These are phyloP conservation scores for Platyscapa corneri DNA, from an alignment of 1,140 invertebrate genomes.

Conservation along the genomic window DNA sequence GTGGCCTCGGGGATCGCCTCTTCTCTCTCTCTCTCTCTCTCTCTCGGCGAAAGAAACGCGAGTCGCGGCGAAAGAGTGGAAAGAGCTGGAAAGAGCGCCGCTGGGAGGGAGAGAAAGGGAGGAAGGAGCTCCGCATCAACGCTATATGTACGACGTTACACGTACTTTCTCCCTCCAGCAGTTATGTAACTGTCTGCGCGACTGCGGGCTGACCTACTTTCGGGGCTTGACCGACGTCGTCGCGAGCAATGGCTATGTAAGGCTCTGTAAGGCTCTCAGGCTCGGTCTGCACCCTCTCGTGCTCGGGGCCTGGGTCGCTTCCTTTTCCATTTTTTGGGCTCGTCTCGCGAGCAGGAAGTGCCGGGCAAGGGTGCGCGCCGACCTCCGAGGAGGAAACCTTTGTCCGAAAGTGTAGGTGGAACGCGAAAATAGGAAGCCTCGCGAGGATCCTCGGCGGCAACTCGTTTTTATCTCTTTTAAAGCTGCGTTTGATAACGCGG, in stretches of 20 bases:
- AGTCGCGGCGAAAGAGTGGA: background rate
- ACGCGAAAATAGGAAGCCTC: too few relatives aligned
- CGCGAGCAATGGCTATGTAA: background rate
- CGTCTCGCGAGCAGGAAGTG: too few relatives aligned
- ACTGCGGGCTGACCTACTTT: conserved; percentile 40
- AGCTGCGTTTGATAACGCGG: background rate
- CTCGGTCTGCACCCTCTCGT: background rate
- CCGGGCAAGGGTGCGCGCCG: too few relatives aligned
- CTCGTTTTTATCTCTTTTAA: too few relatives aligned
- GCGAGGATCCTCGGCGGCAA: too few relatives aligned
- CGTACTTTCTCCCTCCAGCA: conserved; percentile 47
- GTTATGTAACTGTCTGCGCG: conserved; percentile 46
- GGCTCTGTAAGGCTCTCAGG: background rate
- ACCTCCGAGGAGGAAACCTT: too few relatives aligned
- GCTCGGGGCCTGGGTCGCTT: background rate
- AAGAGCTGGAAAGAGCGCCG: background rate
- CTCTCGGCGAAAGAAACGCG: background rate
- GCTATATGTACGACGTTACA: background rate
- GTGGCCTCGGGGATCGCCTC: background rate
- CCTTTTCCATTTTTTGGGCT: too few relatives aligned
- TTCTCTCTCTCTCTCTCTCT: background rate
- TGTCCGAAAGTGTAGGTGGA: too few relatives aligned
- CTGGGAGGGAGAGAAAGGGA: too few relatives aligned
- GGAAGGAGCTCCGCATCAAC: too few relatives aligned
- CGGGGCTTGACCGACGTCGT: conserved; percentile 11